These are phyloP conservation scores for Hypolimnas misippus DNA, from an alignment of 2,888 invertebrate species.

Conservation along the genomic window DNA sequence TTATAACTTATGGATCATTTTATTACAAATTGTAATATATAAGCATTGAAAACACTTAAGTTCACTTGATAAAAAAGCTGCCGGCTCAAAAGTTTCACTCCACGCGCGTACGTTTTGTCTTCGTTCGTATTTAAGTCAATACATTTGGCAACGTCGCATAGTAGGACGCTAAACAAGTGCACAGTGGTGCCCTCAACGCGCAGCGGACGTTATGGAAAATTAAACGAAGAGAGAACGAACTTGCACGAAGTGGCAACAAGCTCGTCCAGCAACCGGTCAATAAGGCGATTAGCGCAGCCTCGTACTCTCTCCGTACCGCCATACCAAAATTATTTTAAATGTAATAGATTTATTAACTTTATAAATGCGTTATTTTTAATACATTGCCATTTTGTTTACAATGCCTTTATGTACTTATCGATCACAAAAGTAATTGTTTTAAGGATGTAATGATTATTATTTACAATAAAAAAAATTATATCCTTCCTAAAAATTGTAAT, in stretches of 20 bases:
- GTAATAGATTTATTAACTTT: slow-evolving; percentile 10
- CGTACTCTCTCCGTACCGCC: slow-evolving; percentile 51
- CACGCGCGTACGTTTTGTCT: slow-evolving; percentile 83
- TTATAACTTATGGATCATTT: slow-evolving; percentile 59
- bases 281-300: slow-evolving; percentile 81
- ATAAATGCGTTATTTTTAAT: too few species aligned
- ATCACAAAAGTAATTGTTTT: too few species aligned
- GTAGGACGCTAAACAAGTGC: slow-evolving; percentile 82
- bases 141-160: slow-evolving; percentile 84
- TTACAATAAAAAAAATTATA: too few species aligned
- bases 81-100: slow-evolving; percentile 77
- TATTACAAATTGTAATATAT: slow-evolving; percentile 46
- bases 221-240: slow-evolving; percentile 71
- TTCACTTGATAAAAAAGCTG: slow-evolving; percentile 66
- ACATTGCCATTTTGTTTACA: too few species aligned
- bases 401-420: too few species aligned
- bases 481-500: too few species aligned
- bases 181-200: slow-evolving; percentile 83
- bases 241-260: slow-evolving; percentile 79
- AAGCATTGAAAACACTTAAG: slow-evolving; percentile 55
- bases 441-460: too few species aligned
- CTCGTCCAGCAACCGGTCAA: slow-evolving; percentile 82
- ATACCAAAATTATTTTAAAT: slow-evolving; percentile 63
- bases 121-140: slow-evolving; percentile 77
- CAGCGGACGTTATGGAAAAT: slow-evolving; percentile 71